These are phyloP conservation scores for Cryptotis parvus DNA, from an alignment of 2,113 vertebrate genomes.

Conservation along the genomic window DNA sequence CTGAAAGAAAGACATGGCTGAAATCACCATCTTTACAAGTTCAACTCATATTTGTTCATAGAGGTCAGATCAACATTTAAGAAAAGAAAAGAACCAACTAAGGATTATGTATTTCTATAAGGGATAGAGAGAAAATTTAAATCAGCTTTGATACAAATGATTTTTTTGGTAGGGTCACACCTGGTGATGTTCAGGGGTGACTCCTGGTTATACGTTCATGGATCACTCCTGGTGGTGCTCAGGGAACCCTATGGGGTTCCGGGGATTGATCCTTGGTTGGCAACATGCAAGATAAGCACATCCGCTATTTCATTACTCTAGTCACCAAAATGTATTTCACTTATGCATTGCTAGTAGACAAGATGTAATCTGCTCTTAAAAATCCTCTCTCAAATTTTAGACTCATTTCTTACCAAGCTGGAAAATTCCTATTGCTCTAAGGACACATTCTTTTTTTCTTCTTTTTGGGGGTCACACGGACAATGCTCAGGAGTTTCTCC, in stretches of 20 bases:
- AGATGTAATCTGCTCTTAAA: slow-evolving; percentile 35
- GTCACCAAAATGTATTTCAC: not conserved
- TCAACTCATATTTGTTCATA: not conserved
- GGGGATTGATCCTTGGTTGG: no score
- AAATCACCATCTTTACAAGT: not conserved
- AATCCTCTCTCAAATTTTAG: not conserved
- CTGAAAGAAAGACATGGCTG: not conserved
- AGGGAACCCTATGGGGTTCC: no score
- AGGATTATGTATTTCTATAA: not conserved
- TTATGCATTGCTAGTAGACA: not conserved
- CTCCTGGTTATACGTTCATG: no score
- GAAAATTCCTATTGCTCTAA: not conserved
- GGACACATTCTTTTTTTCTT: not conserved
- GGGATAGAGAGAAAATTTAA: not conserved
- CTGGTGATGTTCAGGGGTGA: no score
- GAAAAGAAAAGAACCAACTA: not conserved
- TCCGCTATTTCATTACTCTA: no score
- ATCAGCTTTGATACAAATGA: no score
- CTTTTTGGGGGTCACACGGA: no score
- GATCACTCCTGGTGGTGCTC: no score
- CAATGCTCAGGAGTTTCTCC: no score
- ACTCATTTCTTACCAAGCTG: not conserved
- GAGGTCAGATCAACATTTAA: not conserved
- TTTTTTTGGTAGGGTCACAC: no score
- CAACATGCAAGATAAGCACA: no score